Percentiles rank a stretch among this genome's conserved stretches.
phyloP scores from a whole-genome alignment of 2,113 vertebrate species.

The Chunga burmeisteri region DNA sequence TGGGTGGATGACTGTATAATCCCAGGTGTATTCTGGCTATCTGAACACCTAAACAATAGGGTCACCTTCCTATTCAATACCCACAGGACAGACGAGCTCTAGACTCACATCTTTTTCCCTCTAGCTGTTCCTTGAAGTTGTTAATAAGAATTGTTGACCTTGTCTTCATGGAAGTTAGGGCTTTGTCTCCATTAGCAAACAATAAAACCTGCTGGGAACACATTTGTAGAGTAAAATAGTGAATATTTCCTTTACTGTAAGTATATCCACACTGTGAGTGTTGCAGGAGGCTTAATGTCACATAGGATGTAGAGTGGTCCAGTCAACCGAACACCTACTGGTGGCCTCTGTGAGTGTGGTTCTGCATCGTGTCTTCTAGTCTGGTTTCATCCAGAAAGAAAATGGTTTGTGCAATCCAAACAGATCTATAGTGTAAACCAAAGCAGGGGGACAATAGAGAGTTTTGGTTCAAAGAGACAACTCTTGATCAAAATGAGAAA shows the following conservation, averaged over 20 bases:
- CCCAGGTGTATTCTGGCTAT: not conserved
- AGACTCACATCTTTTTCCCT: not conserved
- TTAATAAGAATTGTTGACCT: not conserved
- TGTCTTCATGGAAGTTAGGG: not conserved
- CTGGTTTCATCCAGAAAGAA: not conserved
- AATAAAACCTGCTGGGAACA: not conserved
- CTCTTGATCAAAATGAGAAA: not conserved
- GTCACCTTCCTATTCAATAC: not conserved
- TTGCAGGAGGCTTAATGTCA: not conserved
- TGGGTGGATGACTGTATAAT: not conserved
- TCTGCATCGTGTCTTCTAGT: not conserved
- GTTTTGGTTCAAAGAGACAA: not conserved
- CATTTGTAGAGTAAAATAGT: not conserved
- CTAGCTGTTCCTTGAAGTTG: not conserved
- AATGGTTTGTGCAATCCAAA: not conserved
- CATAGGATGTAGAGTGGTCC: too few relatives aligned
- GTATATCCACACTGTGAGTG: not conserved
- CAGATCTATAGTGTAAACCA: not conserved
- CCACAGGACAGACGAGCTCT: not conserved
- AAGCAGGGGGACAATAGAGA: not conserved
- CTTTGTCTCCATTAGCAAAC: not conserved
- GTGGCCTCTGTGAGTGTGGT: not conserved
- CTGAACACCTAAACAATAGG: not conserved
- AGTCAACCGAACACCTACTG: not conserved
- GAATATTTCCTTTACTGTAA: not conserved